Percentiles rank a stretch among this genome's conserved stretches.
phyloP scores from a whole-genome alignment of 2,797 vertebrate species.

The Todus mexicanus region DNA sequence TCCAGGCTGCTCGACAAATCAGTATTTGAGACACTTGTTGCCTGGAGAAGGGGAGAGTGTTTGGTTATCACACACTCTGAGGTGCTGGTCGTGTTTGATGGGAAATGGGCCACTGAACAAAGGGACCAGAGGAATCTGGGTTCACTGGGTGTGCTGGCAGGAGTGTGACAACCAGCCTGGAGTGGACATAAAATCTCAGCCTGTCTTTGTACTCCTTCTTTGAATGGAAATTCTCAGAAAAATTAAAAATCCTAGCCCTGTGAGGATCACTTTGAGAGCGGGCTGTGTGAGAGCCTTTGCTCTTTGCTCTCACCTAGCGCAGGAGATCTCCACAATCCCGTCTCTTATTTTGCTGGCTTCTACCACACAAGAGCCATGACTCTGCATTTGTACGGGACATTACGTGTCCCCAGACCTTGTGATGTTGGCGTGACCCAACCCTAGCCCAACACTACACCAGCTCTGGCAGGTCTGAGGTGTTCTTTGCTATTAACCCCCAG shows the following conservation, averaged over 20 bases:
- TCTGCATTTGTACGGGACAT: not conserved
- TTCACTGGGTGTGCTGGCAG: not conserved
- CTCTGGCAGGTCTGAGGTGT: not conserved
- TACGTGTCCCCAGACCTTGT: rapidly evolving
- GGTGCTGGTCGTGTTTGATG: not conserved
- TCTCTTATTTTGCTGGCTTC: not conserved
- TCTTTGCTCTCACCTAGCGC: not conserved
- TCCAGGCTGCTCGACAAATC: not conserved
- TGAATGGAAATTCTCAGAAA: not conserved
- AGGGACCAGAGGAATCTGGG: not conserved
- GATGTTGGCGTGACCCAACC: not conserved
- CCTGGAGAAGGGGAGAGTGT: not conserved
- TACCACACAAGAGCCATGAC: not conserved
- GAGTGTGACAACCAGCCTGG: not conserved
- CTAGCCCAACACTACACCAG: not conserved
- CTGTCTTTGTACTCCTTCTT: not conserved
- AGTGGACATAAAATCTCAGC: not conserved
- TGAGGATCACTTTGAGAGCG: not conserved
- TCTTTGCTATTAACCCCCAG: not conserved
- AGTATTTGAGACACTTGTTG: not conserved
- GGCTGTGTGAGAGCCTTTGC: not conserved
- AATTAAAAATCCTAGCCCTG: not conserved
- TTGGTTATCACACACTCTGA: not conserved
- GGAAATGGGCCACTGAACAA: not conserved
- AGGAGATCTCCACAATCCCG: not conserved